Base-by-base conservation (phyloP, 2,888 invertebrate genomes). In the Alloscopus bannaensis region DNA sequence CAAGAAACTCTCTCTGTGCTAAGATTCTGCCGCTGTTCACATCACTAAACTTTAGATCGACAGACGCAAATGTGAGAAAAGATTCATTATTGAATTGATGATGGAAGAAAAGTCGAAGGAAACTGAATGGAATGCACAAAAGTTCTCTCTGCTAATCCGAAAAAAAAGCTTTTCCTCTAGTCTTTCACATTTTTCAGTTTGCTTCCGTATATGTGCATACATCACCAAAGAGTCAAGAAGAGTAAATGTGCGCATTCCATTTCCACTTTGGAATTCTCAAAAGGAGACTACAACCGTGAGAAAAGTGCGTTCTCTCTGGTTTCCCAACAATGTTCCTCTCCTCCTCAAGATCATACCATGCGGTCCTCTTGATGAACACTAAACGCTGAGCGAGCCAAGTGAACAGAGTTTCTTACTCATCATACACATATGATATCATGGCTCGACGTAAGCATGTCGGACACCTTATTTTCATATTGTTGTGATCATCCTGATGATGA, bases 261-360 rank as follows among this genome's bases (percentile, higher is more conserved):
- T 18, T n/a, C n/a, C n/a, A n/a, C n/a, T 18, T 47, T 11, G 47
- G 8, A 47, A 4, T 11, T n/a, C 8, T 4, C 24, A 26, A 26
- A 26, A 59, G 36, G 29, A 36, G 18, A 29, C 18, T 40, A 62
- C 18, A 62, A 71, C 71, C 71, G 71, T 71, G 71, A 71, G 71
- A 71, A 71, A 71, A 50, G 62, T n/a, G 26, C 40, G 62, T 62
- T 71, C 52, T 47, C 24, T 52, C 40, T 52, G 62, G 62, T 52
- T 36, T 62, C 31, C 26, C 24, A 52, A 52, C 22, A 52, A 52
- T 18, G 36, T 8, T 8, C 22, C 52, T 36, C 40, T 66, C n/a
- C 45, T 65, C 45, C n/a, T 29, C 59, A 57, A 59, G 50, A 69
- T 59, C 18, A 20, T 42, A 42, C 42, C 40, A 62, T 26, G 45